Percentiles rank a stretch among this genome's conserved stretches.
Conservation (phyloP, 2,888 invertebrate species). For the Philereme vetulata region DNA sequence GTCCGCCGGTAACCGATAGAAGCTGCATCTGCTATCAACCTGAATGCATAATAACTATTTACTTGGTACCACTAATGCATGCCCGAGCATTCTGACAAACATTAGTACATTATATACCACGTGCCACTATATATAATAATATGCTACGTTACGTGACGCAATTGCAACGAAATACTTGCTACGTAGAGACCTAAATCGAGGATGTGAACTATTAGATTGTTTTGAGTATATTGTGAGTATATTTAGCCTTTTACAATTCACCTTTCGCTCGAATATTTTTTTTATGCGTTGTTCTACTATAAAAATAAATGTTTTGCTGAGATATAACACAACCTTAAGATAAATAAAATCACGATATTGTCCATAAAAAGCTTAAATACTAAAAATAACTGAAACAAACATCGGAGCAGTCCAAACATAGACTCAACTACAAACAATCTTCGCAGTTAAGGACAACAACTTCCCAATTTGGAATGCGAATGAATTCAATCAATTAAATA, state of each 20-base stretch:
- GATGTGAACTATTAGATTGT: conserved; percentile 2
- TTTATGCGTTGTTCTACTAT: no score
- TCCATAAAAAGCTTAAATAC: no score
- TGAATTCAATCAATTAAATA: conserved; percentile 37
- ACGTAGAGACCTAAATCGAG: conserved; percentile 10
- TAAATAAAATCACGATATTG: no score
- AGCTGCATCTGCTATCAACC: conserved; percentile 7
- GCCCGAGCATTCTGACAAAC: conserved; percentile 38
- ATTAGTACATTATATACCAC: conserved; percentile 55
- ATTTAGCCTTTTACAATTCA: no score
- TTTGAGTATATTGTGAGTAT: no score
- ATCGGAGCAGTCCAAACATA: conserved; percentile 16
- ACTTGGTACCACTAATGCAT: conserved; percentile 51
- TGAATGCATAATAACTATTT: conserved; percentile 26
- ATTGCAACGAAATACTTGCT: conserved; percentile 37
- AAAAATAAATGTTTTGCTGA: no score
- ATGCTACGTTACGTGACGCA: conserved; percentile 46
- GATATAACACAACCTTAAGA: no score
- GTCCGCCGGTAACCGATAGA: not conserved
- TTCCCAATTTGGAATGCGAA: conserved; percentile 28
- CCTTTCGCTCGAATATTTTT: no score
- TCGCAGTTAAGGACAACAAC: conserved; percentile 25
- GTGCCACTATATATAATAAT: conserved; percentile 51
- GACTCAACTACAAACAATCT: conserved; percentile 17
- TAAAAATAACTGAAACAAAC: not conserved